phyloP scores from a whole-genome alignment of 2,113 vertebrate species.

The Struthio camelus region DNA sequence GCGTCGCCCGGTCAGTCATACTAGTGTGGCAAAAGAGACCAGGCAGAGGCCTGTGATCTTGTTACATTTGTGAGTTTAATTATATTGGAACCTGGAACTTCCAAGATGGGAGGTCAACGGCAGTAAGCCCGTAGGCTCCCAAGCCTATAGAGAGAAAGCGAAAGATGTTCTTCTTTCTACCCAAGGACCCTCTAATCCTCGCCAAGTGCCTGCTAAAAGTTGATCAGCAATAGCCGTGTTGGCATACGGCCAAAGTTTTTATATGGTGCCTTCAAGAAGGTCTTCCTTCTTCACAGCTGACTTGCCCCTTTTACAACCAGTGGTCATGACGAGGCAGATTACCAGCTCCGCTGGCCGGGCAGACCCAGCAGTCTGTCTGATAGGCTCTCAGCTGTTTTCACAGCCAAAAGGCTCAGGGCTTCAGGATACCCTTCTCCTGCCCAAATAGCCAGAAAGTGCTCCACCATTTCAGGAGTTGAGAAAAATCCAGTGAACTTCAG shows the following conservation, averaged over 20 bases:
- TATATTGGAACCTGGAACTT: not conserved
- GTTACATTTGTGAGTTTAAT: not conserved
- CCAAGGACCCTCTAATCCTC: not conserved
- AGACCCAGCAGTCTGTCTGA: not conserved
- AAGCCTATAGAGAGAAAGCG: not conserved
- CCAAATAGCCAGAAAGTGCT: not conserved
- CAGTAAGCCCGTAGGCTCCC: not conserved
- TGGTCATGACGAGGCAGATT: constrained; percentile 5
- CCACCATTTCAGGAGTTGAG: not conserved
- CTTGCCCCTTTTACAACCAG: not conserved
- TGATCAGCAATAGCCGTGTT: not conserved
- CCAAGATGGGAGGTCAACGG: not conserved
- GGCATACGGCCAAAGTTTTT: not conserved
- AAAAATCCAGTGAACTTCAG: not conserved
- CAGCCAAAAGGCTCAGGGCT: not conserved
- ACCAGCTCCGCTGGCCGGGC: not conserved
- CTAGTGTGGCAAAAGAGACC: not conserved
- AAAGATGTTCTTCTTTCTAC: not conserved
- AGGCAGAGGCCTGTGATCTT: not conserved
- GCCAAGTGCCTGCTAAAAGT: not conserved
- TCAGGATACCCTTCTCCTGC: not conserved
- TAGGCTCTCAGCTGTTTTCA: not conserved
- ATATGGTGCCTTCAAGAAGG: not conserved
- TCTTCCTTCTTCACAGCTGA: not conserved
- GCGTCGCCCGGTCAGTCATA: not conserved